Base-by-base conservation (phyloP, 2,888 invertebrate species). In the Drosophila neotestacea region DNA sequence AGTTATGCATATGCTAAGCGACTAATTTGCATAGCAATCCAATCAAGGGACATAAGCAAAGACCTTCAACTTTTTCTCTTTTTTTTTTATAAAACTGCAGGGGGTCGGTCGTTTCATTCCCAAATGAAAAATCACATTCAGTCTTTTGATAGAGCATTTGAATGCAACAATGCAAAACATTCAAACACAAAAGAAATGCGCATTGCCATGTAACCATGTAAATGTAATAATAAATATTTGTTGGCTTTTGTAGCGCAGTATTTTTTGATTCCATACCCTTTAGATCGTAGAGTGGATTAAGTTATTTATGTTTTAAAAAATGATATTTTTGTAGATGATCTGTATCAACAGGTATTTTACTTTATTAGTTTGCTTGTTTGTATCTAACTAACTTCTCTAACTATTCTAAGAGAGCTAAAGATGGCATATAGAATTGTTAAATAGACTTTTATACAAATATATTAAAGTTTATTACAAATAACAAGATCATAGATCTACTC, bases 161-260 rank as follows among this genome's bases (percentile, higher is more conserved):
- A 79, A 56, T 74, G 70, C 69, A 46, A 46, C 61, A 56, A 28
- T 55, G 55, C 13, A 27, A 44, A 27, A 34, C 28, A 30, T 48
- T 42, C 7, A 32, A 56, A 42, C 27, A 79, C 36, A 52, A 62
- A 63, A 74, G 68, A 68, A 74, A 67, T 73, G 64, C 68, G 59
- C 77, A 71, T 66, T 80, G 64, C 73, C 71, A 70, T 88, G 74
- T 69, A 74, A 60, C 63, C 70, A 79, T 79, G 75, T 76, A 79
- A 76, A 76, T 76, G 76, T 74, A 83, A 84, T 88, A 89, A 87
- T 89, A 85, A 78, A 87, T 84, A 85, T 84, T 76, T 84, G 87
- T 84, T 87, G 79, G 72, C 81, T 76, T 83, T 86, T 88, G 70
- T 76, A 85, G 73, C 11, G 59, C 47, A 65, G 42, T 50, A 48